Base-by-base conservation (phyloP, 2,888 invertebrate species). In the Patella ulyssiponensis region DNA sequence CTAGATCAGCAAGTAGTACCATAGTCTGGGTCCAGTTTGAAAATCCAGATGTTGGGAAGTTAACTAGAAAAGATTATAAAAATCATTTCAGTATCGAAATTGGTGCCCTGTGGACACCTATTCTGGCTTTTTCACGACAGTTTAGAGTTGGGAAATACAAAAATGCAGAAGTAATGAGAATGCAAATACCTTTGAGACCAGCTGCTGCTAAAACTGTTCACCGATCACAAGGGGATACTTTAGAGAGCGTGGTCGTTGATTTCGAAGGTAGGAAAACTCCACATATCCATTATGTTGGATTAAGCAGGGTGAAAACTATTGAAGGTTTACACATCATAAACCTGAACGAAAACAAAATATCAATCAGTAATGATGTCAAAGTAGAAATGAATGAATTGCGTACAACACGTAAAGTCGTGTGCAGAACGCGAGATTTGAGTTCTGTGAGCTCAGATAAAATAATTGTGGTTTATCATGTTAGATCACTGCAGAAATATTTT, bases 261-360 rank as follows among this genome's bases (percentile, higher is more conserved):
- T 27, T 27, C 3, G 27, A 27, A 27, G 27, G 27, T 27, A 27
- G 27, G 27, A 27, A 27, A 27, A 27, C 27, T 27, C 27, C 27
- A 27, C 27, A 27, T 27, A 27, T 27, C 27, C 27, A 27, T 27
- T 2, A 27, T 27, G 27, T 27, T 27, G 27, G 73, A 79, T 27
- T 27, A 27, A 2, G 27, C 27, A 74, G 56, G 15, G 14, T 79
- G 77, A 58, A 79, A 79, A 73, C 81, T 79, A 23, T 23, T 81
- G 17, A 23, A 69, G 27, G 27, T 27, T 27, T 27, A 27, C 27
- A 27, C 27, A 27, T 27, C 27, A 27, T 27, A 27, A 27, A 54
- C 73, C 72, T 51, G 70, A 77, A 15, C 69, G 69, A 73, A 79
- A 75, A 23, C 77, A 77, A 75, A 79, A 77, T n/a, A 33, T 79